Evolutionary conservation across 2,113 vertebrate genomes (phyloP).

Genomic region (Passerina amoena): DNA sequence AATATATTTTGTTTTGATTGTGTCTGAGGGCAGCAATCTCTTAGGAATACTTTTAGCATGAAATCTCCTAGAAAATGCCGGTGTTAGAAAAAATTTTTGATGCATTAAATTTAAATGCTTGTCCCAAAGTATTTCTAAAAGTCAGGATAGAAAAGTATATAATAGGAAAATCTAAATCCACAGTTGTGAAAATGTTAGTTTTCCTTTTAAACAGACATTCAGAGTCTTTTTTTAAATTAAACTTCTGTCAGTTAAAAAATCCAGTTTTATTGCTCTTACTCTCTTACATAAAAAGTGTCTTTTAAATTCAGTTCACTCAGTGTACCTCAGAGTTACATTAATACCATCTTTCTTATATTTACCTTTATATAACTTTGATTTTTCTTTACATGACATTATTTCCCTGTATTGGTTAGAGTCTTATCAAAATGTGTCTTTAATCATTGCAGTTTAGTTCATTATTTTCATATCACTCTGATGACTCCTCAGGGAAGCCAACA

Average conservation of each 20-base stretch:
- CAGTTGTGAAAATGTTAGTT: neutral
- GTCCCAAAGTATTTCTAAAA: neutral
- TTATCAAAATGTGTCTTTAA: slow-evolving; percentile 41
- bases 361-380: neutral
- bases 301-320: neutral
- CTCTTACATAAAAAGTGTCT: neutral
- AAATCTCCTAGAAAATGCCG: neutral
- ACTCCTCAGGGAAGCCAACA: neutral
- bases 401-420: neutral
- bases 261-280: neutral
- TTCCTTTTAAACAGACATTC: neutral
- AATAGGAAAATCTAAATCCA: neutral
- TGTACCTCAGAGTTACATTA: neutral
- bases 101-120: neutral
- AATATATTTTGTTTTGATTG: neutral
- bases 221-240: neutral
- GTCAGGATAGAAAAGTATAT: neutral
- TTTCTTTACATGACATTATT: neutral
- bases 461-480: neutral
- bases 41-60: neutral
- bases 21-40: neutral
- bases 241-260: neutral
- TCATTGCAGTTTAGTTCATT: slow-evolving; percentile 11
- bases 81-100: neutral
- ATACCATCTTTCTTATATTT: neutral